Evolutionary conservation across 2,113 vertebrate genomes (phyloP).

Genomic region (Marcusenius ussheri): DNA sequence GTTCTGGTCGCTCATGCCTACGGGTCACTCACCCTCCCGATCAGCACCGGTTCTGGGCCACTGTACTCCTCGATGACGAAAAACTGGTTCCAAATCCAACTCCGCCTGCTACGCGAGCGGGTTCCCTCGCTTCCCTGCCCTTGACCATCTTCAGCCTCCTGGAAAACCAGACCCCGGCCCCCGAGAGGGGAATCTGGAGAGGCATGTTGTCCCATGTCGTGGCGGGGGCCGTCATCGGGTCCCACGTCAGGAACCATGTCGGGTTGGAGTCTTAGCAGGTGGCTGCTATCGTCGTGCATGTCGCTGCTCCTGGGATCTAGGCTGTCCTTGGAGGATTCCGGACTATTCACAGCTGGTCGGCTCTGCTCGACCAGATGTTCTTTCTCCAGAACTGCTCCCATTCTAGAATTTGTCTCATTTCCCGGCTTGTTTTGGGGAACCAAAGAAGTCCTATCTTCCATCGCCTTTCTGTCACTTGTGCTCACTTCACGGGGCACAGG

Average conservation of each 20-base stretch:
- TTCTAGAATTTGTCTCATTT: not conserved
- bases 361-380: not conserved
- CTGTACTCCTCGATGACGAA: slow-evolving; percentile 88
- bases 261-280: slow-evolving; percentile 61
- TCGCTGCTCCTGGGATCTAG: slow-evolving; percentile 48
- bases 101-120: slow-evolving; percentile 72
- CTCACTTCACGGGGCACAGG: not conserved
- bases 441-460: not conserved
- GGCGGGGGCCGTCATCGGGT: slow-evolving; percentile 31
- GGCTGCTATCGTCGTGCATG: slow-evolving; percentile 50
- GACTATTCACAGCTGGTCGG: not conserved
- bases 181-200: slow-evolving; percentile 27
- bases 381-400: not conserved
- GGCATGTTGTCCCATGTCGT: slow-evolving; percentile 21
- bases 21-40: slow-evolving; percentile 74
- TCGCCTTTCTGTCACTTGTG: not conserved
- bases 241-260: slow-evolving; percentile 30
- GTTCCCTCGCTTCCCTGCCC: slow-evolving; percentile 44
- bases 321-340: slow-evolving; percentile 21
- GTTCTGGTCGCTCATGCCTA: not conserved
- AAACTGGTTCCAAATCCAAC: slow-evolving; percentile 95
- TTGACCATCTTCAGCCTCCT: slow-evolving; percentile 48
- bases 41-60: slow-evolving; percentile 83
- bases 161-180: slow-evolving; percentile 56
- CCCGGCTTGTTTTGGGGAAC: not conserved